phyloP scores from a whole-genome alignment of 1,140 invertebrate genomes.

The Megalonaias nervosa region DNA sequence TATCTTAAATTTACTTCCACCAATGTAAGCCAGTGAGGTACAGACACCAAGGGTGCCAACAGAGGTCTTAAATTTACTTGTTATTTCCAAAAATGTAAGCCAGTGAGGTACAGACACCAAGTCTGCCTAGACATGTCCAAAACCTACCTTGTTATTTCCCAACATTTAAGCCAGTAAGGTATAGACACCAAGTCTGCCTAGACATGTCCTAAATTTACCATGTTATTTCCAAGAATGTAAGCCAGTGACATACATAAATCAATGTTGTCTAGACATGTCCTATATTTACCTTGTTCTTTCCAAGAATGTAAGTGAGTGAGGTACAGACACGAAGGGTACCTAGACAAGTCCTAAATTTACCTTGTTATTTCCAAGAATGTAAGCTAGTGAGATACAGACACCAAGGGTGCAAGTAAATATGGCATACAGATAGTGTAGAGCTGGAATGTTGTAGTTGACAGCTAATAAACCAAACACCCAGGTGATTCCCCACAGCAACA shows the following conservation, averaged over 20 bases:
- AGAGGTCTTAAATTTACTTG: conserved; percentile 74
- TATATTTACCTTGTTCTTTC: conserved; percentile 81
- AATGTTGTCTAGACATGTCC: conserved; percentile 74
- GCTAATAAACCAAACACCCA: conserved; percentile 88
- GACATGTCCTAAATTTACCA: conserved; percentile 74
- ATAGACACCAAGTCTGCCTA: conserved; percentile 72
- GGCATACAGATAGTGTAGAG: conserved; percentile 82
- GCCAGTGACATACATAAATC: conserved; percentile 85
- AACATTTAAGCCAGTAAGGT: conserved; percentile 88
- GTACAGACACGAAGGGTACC: conserved; percentile 83
- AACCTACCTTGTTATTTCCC: conserved; percentile 82
- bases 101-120: conserved; percentile 84
- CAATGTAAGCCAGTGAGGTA: conserved; percentile 86
- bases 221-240: conserved; percentile 86
- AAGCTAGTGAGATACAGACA: conserved; percentile 85
- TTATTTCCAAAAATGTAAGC: conserved; percentile 89
- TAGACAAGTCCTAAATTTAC: conserved; percentile 71
- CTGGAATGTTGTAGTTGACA: conserved; percentile 83
- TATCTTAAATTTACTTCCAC: conserved; percentile 74
- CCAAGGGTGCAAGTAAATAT: conserved; percentile 82
- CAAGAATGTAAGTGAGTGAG: conserved; percentile 86
- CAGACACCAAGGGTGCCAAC: conserved; percentile 79
- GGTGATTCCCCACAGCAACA: conserved; percentile 83
- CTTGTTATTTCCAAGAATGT: conserved; percentile 85
- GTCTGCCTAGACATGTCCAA: conserved; percentile 71